These are phyloP conservation scores for Dryobota labecula DNA, from an alignment of 2,888 invertebrate genomes.

Conservation along the genomic window DNA sequence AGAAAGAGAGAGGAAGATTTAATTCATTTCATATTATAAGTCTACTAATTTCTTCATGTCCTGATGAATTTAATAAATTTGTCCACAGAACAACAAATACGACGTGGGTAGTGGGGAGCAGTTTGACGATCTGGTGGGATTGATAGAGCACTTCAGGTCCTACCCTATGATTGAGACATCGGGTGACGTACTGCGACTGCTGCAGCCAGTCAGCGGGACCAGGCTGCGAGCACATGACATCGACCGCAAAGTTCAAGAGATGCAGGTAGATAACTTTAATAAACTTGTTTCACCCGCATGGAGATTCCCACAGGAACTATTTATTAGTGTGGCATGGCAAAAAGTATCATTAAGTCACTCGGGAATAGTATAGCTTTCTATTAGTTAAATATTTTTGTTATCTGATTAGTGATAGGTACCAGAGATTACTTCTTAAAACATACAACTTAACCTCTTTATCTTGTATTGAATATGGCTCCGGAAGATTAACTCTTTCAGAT, in stretches of 20 bases:
- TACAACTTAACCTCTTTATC: not conserved
- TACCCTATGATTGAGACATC: constrained; percentile 99
- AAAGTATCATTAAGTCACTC: not conserved
- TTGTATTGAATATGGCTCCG: not conserved
- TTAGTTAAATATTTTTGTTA: not conserved
- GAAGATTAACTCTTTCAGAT: too few relatives aligned
- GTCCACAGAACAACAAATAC: constrained; percentile 94
- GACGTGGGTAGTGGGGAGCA: constrained; percentile 99
- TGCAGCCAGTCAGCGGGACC: constrained; percentile 98
- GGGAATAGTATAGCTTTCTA: not conserved
- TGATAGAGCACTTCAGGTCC: constrained; percentile 98
- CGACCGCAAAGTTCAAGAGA: constrained; percentile 76
- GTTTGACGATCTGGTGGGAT: constrained; percentile 96
- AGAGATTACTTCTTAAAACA: not conserved
- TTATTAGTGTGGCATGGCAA: not conserved
- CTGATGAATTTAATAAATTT: constrained; percentile 6
- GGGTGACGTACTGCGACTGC: constrained; percentile 97
- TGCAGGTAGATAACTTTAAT: constrained; percentile 67
- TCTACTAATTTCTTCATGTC: not conserved
- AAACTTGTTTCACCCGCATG: not conserved
- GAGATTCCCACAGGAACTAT: too few relatives aligned
- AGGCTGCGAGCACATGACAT: constrained; percentile 91
- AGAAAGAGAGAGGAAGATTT: not conserved
- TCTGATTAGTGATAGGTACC: not conserved
- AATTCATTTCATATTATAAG: not conserved